Evolutionary conservation across 2,113 vertebrate species (phyloP).

Genomic region (Anser brachyrhynchus): DNA sequence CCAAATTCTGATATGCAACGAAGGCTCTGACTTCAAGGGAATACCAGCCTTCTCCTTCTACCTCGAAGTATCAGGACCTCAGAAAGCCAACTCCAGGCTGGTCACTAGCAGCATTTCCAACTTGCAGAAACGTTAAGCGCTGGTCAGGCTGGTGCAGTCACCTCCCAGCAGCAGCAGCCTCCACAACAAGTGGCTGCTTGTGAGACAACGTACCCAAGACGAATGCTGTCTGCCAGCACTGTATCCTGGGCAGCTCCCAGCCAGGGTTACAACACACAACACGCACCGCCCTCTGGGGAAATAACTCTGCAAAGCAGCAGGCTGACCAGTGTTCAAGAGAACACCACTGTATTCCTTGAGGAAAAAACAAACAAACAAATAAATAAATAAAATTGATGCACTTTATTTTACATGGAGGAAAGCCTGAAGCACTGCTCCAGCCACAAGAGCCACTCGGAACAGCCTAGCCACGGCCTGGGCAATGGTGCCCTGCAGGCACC

Average conservation of each 20-base stretch:
- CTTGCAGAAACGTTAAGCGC: background rate
- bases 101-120: background rate
- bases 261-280: background rate
- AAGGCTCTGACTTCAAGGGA: background rate
- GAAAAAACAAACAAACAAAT: background rate
- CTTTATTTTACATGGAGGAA: background rate
- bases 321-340: background rate
- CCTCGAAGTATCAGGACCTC: background rate
- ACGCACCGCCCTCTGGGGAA: background rate
- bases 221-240: background rate
- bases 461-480: too few species aligned
- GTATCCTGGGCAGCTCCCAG: background rate
- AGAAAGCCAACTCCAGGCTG: background rate
- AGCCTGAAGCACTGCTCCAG: background rate
- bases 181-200: background rate
- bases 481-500: fast-evolving
- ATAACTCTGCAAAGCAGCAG: background rate
- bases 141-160: background rate
- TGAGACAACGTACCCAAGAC: background rate
- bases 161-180: background rate
- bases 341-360: background rate
- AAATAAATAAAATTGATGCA: background rate
- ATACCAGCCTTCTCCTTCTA: background rate
- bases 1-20: background rate
- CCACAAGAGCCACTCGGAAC: background rate